phyloP scores from a whole-genome alignment of 2,888 invertebrate species.

The Diachrysia chrysitis region DNA sequence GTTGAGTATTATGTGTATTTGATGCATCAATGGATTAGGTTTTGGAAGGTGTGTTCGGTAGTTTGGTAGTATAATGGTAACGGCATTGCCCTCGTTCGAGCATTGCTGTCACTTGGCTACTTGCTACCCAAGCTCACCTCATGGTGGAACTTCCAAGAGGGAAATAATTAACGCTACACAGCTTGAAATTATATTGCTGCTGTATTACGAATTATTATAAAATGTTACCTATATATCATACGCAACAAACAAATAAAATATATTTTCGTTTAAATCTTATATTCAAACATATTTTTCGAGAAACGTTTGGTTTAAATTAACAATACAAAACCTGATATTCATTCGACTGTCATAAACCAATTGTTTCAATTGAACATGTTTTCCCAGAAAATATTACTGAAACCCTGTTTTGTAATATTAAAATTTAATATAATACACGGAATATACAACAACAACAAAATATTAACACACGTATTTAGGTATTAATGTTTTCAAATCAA shows the following conservation, averaged over 20 bases:
- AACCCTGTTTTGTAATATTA: background rate
- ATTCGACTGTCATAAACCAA: background rate
- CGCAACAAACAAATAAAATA: background rate
- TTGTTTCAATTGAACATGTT: background rate
- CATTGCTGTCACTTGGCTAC: constrained; percentile 76
- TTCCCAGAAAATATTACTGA: background rate
- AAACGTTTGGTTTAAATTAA: background rate
- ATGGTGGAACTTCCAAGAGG: constrained; percentile 60
- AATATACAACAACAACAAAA: background rate
- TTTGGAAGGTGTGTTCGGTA: constrained; percentile 15
- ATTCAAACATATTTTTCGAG: background rate
- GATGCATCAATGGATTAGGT: constrained; percentile 24
- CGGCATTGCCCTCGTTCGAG: constrained; percentile 76
- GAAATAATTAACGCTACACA: constrained; percentile 60
- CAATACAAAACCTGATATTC: background rate
- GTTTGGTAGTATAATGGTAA: constrained; percentile 55
- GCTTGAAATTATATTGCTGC: constrained; percentile 47
- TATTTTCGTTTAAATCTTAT: background rate
- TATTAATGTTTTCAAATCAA: too few relatives aligned
- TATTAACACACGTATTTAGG: background rate
- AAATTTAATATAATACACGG: too few relatives aligned
- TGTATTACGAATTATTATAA: constrained; percentile 13
- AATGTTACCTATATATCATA: background rate
- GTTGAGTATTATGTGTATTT: background rate
- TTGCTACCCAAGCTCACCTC: constrained; percentile 69